phyloP scores from a whole-genome alignment of 2,888 invertebrate species.

The Euplexia lucipara region DNA sequence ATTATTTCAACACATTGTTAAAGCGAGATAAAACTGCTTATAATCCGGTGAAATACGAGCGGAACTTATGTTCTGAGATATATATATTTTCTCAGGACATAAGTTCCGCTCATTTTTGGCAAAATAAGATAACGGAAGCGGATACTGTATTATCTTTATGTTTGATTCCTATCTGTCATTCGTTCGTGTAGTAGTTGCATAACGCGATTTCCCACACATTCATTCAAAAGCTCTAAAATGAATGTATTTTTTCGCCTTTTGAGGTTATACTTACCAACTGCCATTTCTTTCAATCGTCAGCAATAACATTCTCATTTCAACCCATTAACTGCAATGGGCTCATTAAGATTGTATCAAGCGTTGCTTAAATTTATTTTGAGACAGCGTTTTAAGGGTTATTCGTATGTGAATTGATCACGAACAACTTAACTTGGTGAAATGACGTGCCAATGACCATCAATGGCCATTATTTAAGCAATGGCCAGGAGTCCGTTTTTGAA shows the following conservation, averaged over 20 bases:
- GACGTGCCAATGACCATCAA: slow-evolving; percentile 17
- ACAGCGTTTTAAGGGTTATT: slow-evolving; percentile 39
- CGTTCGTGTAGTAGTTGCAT: slow-evolving; percentile 3
- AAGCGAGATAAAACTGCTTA: neutral
- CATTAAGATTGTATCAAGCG: slow-evolving; percentile 59
- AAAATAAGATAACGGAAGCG: slow-evolving; percentile 38
- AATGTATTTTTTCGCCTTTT: neutral
- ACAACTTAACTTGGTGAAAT: slow-evolving; percentile 39
- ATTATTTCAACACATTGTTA: too few relatives aligned
- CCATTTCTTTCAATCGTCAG: slow-evolving; percentile 34
- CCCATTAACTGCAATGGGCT: slow-evolving; percentile 36
- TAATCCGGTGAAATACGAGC: neutral
- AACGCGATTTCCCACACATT: slow-evolving; percentile 30
- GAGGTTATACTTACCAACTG: slow-evolving; percentile 16
- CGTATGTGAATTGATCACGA: slow-evolving; percentile 49
- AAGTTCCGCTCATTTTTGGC: slow-evolving; percentile 25
- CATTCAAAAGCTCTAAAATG: neutral
- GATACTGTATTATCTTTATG: slow-evolving; percentile 33
- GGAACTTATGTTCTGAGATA: neutral
- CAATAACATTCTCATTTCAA: slow-evolving; percentile 27
- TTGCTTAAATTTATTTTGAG: slow-evolving; percentile 52
- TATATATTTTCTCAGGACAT: slow-evolving; percentile 19
- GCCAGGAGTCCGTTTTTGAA: slow-evolving; percentile 6
- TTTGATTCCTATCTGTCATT: slow-evolving; percentile 15
- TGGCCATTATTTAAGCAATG: too few relatives aligned